Evolutionary conservation across 2,113 vertebrate species (phyloP).

Genomic region (Corythaixoides concolor): DNA sequence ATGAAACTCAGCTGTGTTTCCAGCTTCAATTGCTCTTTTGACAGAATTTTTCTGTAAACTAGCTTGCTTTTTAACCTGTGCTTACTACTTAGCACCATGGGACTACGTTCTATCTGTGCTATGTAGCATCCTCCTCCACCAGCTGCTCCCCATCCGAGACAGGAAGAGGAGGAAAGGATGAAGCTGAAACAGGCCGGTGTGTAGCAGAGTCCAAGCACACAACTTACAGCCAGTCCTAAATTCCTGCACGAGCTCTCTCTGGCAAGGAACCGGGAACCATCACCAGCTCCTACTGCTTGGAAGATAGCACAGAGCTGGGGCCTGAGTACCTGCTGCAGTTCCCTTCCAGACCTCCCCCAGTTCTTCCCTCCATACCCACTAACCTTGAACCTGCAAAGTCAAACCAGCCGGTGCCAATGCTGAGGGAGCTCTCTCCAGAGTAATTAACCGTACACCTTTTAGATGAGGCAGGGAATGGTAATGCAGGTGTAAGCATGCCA

Average conservation of each 20-base stretch:
- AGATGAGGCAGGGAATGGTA: background rate
- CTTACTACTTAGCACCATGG: background rate
- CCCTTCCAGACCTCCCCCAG: background rate
- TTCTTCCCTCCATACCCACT: background rate
- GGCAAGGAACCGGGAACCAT: background rate
- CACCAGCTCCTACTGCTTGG: background rate
- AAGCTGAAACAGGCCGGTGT: background rate
- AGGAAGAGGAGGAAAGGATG: background rate
- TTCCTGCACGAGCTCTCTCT: background rate
- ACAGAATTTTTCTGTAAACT: background rate
- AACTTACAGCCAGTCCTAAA: background rate
- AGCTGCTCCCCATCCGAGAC: background rate
- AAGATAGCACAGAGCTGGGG: background rate
- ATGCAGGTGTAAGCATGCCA: background rate
- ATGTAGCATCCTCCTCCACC: background rate
- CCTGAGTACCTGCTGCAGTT: background rate
- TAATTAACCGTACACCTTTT: background rate
- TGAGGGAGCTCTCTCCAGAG: background rate
- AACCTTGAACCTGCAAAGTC: background rate
- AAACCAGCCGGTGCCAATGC: background rate
- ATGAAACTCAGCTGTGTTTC: background rate
- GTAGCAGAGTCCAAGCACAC: background rate
- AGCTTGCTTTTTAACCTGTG: background rate
- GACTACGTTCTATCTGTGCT: background rate
- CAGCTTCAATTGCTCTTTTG: background rate